Base-by-base conservation (phyloP, 1,140 invertebrate genomes). In the Drosophila virilis region DNA sequence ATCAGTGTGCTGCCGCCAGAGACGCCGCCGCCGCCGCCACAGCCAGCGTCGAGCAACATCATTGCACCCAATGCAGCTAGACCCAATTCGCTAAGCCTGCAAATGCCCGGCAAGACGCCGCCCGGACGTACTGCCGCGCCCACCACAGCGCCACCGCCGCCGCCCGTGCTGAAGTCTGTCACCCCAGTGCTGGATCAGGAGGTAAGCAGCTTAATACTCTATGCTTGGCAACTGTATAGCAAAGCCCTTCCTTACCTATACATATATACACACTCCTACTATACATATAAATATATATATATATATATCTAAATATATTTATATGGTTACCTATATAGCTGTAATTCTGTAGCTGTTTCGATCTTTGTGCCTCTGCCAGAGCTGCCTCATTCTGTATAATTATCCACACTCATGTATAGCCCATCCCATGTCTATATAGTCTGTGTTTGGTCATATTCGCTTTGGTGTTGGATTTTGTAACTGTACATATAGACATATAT, bases 101-200 rank as follows among this genome's bases (percentile, higher is more conserved):
- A 86, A 38, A 77, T 86, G 72, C 42, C 84, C 4, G 72, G 69
- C 61, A 88, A 88, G 12, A 64, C 62, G 12, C 50, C 66, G 6
- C 37, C 50, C 8, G 67, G 60, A 22, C 74, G 89, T 28, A 76
- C 72, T 10, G 81, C 83, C 15, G 85, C 91, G 22, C 93, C 94
- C 37, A 91, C 93, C 32, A 92, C 93, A 52, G 93, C 93, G 32
- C 94, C 92, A 86, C 92, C 93, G 45, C 94, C 90, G 72, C 93
- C 93, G 52, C 93, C 93, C 35, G 74, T 93, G 58, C 93, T 94
- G 50, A 88, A 92, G 61, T 93, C 94, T 5, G 93, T 94, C 33
- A 93, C 94, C 46, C 93, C 94, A 38, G 93, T 94, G 91, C 89
- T 96, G 67, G 95, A 96, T 90, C 94, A 94, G 78, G 95, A 96